Percentiles rank a stretch among this genome's conserved stretches.
Conservation (phyloP, 2,797 vertebrate genomes). For the Lemur catta region DNA sequence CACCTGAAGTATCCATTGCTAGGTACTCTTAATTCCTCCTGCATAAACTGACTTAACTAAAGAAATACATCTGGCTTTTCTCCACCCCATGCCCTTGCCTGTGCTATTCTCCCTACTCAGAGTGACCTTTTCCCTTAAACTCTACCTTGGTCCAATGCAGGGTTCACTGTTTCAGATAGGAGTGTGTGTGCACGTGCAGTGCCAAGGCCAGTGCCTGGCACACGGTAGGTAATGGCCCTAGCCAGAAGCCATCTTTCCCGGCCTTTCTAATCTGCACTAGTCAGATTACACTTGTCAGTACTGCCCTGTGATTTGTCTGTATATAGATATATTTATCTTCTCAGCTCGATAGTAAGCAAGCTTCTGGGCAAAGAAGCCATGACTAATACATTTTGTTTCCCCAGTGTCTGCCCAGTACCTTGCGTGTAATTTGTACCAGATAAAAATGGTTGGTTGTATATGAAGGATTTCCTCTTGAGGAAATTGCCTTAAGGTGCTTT, state of each 20-base stretch:
- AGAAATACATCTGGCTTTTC: background rate
- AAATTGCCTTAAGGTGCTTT: background rate
- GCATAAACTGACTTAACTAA: background rate
- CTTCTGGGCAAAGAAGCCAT: slow-evolving; percentile 15
- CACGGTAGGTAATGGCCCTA: background rate
- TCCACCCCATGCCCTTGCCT: background rate
- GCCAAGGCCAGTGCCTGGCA: background rate
- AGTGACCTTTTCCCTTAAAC: background rate
- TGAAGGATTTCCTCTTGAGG: slow-evolving; percentile 31
- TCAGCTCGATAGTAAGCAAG: slow-evolving; percentile 27
- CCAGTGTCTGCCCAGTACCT: background rate
- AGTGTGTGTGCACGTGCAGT: rapidly evolving
- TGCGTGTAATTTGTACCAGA: slow-evolving; percentile 23
- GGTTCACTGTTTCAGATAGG: background rate
- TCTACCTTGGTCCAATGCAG: background rate
- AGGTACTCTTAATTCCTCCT: background rate
- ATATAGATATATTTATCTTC: slow-evolving; percentile 15
- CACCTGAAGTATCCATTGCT: background rate
- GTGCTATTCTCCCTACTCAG: background rate
- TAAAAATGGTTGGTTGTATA: slow-evolving; percentile 43
- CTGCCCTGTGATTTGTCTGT: slow-evolving; percentile 42
- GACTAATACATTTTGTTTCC: slow-evolving; percentile 42
- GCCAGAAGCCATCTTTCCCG: background rate
- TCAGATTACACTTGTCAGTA: background rate
- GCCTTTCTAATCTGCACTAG: slow-evolving; percentile 16